phyloP scores from a whole-genome alignment of 2,797 vertebrate genomes.

The Pipistrellus pygmaeus region DNA sequence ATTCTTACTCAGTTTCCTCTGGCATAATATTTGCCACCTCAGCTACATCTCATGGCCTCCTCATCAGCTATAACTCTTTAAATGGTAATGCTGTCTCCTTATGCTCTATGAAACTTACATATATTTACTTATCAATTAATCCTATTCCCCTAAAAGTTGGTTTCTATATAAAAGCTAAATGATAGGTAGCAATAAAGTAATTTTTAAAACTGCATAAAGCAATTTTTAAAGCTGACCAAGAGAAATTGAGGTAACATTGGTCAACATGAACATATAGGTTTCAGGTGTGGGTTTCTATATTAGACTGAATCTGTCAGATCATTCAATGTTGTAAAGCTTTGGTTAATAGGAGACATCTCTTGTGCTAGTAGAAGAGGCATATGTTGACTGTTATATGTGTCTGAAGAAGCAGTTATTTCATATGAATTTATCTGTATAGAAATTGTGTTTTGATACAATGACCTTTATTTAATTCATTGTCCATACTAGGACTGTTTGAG shows the following conservation, averaged over 20 bases:
- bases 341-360: no score
- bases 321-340: no score
- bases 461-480: no score
- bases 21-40: neutral
- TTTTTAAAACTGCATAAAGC: neutral
- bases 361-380: no score
- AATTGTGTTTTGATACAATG: no score
- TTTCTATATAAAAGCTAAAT: constrained; percentile 29
- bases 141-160: neutral
- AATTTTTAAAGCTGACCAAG: neutral
- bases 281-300: no score
- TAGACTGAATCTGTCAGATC: no score
- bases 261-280: no score
- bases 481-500: no score
- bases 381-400: no score
- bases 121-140: neutral
- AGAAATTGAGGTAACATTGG: neutral
- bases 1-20: neutral
- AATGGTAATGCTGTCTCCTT: neutral
- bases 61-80: neutral
- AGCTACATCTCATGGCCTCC: neutral
- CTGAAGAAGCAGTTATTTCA: no score
- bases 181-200: neutral
- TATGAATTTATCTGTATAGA: no score
- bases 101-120: neutral